phyloP scores from a whole-genome alignment of 2,113 vertebrate species.

The Hepsetus odoe region DNA sequence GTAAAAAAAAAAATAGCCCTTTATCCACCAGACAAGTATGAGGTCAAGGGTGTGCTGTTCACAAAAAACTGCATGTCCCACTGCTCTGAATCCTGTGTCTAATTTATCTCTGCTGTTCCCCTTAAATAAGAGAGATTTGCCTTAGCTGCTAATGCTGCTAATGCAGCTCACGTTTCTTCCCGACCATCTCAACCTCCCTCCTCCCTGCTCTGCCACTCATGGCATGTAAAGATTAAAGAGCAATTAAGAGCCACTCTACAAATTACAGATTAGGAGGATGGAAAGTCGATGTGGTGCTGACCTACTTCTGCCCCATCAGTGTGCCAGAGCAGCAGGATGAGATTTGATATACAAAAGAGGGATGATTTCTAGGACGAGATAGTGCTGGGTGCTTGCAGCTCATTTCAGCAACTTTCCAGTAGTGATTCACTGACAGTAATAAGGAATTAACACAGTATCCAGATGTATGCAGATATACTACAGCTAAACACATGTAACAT shows the following conservation, averaged over 20 bases:
- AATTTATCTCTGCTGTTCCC: slow-evolving; percentile 36
- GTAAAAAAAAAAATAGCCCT: no score
- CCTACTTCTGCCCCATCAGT: slow-evolving; percentile 38
- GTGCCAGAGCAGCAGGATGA: background rate
- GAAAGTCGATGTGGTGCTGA: slow-evolving; percentile 38
- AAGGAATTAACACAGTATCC: background rate
- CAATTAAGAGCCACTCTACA: slow-evolving; percentile 45
- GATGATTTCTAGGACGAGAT: background rate
- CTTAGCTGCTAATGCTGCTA: slow-evolving; percentile 16
- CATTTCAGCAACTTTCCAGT: background rate
- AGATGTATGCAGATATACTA: background rate
- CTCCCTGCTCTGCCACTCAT: slow-evolving; percentile 8
- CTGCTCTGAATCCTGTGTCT: background rate
- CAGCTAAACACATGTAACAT: background rate
- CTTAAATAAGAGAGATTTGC: slow-evolving; percentile 26
- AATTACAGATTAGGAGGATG: slow-evolving; percentile 46
- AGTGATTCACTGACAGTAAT: background rate
- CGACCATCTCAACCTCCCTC: background rate
- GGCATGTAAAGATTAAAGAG: slow-evolving; percentile 53
- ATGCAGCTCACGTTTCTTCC: slow-evolving; percentile 17
- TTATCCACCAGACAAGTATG: no score
- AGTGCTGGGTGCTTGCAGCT: background rate
- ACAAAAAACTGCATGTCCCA: background rate
- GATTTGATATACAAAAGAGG: background rate
- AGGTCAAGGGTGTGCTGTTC: no score